Conservation (phyloP, 1,140 invertebrate genomes). For the Helicoverpa armigera region DNA sequence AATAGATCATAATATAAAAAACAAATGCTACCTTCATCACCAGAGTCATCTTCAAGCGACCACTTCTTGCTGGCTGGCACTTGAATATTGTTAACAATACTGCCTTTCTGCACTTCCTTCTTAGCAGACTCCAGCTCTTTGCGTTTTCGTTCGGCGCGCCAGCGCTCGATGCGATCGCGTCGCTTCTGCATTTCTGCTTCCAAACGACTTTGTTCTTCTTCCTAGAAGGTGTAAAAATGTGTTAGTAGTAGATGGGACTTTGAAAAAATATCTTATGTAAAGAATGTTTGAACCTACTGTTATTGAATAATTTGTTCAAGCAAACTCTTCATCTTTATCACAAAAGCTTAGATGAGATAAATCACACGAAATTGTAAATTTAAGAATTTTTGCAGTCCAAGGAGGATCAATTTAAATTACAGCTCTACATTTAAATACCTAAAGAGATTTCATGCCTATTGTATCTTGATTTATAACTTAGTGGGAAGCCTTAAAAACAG, state of each 20-base stretch:
- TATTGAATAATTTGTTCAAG: too few relatives aligned
- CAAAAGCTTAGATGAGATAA: too few relatives aligned
- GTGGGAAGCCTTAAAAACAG: too few relatives aligned
- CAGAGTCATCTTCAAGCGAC: conserved; percentile 97
- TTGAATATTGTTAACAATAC: conserved; percentile 86
- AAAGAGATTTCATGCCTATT: too few relatives aligned
- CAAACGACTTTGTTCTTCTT: conserved; percentile 95
- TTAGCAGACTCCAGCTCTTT: conserved; percentile 93
- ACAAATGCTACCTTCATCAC: conserved; percentile 87
- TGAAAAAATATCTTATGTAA: not conserved
- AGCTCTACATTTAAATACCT: too few relatives aligned
- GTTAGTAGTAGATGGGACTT: conserved; percentile 9
- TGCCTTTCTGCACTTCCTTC: conserved; percentile 90
- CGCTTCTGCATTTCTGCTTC: conserved; percentile 99
- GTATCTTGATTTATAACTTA: too few relatives aligned
- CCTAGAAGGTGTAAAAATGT: conserved; percentile 79
- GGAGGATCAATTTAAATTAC: too few relatives aligned
- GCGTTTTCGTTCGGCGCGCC: conserved; percentile 95
- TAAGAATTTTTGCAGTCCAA: too few relatives aligned
- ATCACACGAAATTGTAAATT: too few relatives aligned
- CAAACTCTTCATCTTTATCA: too few relatives aligned
- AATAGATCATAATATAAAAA: not conserved
- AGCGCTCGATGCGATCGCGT: conserved; percentile 96
- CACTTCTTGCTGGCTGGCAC: conserved; percentile 93
- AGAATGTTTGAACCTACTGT: too few relatives aligned